phyloP scores from a whole-genome alignment of 2,797 vertebrate genomes.

The Oreochromis grahami region DNA sequence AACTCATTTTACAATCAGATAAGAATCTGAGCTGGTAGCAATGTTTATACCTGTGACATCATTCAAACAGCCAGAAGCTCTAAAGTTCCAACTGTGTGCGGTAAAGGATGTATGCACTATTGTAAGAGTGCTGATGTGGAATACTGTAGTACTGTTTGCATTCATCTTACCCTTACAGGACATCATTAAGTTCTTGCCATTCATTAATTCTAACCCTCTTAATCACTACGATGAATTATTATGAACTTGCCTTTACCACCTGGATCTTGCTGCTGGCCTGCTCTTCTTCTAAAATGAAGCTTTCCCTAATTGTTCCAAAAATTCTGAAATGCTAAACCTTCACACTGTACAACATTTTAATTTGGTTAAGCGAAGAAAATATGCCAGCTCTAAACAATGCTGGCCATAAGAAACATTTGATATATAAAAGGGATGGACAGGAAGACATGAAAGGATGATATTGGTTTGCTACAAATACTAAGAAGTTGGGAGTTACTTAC shows the following conservation, averaged over 20 bases:
- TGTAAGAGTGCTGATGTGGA: background rate
- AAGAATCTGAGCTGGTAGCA: background rate
- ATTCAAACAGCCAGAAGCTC: background rate
- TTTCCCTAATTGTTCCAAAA: constrained; percentile 6
- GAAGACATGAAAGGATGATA: background rate
- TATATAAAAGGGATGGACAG: background rate
- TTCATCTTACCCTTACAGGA: background rate
- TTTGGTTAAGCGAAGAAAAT: background rate
- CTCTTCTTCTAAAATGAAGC: constrained; percentile 22
- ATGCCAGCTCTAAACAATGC: background rate
- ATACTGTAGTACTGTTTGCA: background rate
- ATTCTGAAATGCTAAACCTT: background rate
- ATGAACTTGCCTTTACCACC: constrained; percentile 35
- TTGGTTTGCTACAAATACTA: background rate
- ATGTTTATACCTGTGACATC: background rate
- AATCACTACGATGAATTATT: background rate
- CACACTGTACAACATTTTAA: background rate
- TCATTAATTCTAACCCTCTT: background rate
- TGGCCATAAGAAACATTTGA: background rate
- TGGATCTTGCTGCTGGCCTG: constrained; percentile 8
- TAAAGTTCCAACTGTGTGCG: background rate
- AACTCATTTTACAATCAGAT: background rate
- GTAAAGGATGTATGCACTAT: background rate
- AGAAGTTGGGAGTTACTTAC: constrained; percentile 46
- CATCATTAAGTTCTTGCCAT: background rate